phyloP scores from a whole-genome alignment of 2,888 invertebrate species.

The Stictocephala bisonia region DNA sequence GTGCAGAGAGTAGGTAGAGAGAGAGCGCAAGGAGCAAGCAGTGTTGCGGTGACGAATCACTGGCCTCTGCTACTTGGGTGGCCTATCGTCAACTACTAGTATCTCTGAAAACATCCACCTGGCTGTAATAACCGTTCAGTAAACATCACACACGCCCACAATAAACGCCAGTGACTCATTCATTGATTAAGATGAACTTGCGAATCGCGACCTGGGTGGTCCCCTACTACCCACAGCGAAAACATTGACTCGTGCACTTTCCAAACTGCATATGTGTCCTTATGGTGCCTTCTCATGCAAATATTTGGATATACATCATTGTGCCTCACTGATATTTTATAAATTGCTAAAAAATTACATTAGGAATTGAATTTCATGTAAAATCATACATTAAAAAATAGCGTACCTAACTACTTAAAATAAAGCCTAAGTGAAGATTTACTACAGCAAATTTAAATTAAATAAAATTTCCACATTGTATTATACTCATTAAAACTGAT shows the following conservation, averaged over 20 bases:
- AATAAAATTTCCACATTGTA: no score
- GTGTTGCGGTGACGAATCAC: slow-evolving; percentile 45
- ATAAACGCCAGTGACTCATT: slow-evolving; percentile 48
- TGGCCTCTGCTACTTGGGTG: slow-evolving; percentile 46
- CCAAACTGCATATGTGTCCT: neutral
- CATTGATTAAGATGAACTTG: slow-evolving; percentile 48
- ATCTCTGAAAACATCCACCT: slow-evolving; percentile 44
- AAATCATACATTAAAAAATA: no score
- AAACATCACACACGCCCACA: slow-evolving; percentile 48
- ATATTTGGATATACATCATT: no score
- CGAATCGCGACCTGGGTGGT: slow-evolving; percentile 45
- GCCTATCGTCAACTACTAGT: slow-evolving; percentile 46
- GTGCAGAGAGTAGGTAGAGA: slow-evolving; percentile 22
- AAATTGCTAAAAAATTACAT: no score
- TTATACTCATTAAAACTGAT: no score
- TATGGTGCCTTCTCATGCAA: no score
- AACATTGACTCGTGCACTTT: slow-evolving; percentile 45
- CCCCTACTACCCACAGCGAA: slow-evolving; percentile 45
- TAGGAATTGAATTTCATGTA: no score
- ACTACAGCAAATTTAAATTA: no score
- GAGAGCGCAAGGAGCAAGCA: slow-evolving; percentile 46
- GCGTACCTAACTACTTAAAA: no score
- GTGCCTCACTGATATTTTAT: no score
- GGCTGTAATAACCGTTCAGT: slow-evolving; percentile 47
- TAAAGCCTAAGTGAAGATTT: no score